Evolutionary conservation across 2,888 invertebrate genomes (phyloP), one percentile per base, ranked within the genome.

Genomic region (Eurytoma adleriae): DNA sequence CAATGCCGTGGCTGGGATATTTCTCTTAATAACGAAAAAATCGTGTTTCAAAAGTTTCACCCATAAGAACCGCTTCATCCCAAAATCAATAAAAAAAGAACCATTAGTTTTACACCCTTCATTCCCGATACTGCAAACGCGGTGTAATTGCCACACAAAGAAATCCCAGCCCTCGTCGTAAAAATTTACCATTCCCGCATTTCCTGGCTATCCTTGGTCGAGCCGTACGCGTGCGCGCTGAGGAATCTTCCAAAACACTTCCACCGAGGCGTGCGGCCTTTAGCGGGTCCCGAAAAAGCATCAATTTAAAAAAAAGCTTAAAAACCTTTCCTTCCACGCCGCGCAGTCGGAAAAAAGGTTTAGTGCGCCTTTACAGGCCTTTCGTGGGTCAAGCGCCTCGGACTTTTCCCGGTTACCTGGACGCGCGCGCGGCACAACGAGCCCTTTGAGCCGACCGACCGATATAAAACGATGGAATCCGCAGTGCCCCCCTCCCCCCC

Each of bases 401-500:
- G 57, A 27, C 52, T 27, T 48, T 40, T 18, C 30, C 20, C 54
- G 27, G 30, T 27, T 57, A 16, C 57, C 56, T 16, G 7, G n/a
- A 50, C 67, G 27, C 20, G 54, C 54, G 27, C 4, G 27, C 20
- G 16, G 4, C 7, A n/a, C 54, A 40, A 16, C 30, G 13, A 0
- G 16, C 68, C 20, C 48, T 66, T 57, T 66, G 40, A 30, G 59
- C 12, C 24, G 27, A 4, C 16, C 76, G 85, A 76, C 84, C 86
- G 87, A 89, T 40, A 40, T 89, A 89, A 88, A 87, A 87, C 84
- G 83, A 83, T 83, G 84, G 30, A 86, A 86, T 84, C 83, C 82
- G 80, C 83, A 84, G 84, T 85, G 85, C 64, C 61, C 84, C 87
- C 83, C 86, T 84, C 84, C 59, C 61, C 84, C 87, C 83, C 86